Percentiles rank a stretch among this genome's conserved stretches.
Conservation (phyloP, 2,797 vertebrate species). For the Xiphophorus birchmanni region DNA sequence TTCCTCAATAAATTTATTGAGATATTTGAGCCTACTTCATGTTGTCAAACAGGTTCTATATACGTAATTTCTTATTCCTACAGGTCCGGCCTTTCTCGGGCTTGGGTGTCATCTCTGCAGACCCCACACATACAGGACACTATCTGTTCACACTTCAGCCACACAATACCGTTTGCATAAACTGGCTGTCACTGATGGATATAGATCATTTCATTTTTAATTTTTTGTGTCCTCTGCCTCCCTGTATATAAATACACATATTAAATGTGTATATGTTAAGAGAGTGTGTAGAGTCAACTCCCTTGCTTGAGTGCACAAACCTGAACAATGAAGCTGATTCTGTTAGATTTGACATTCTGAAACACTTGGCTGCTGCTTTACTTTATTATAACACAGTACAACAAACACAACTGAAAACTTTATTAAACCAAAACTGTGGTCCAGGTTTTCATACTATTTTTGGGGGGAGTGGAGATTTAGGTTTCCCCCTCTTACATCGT, state of each 20-base stretch:
- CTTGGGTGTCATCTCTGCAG: not conserved
- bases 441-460: slow-evolving; percentile 31
- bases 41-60: too few species aligned
- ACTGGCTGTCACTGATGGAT: not conserved
- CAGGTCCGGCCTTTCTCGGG: not conserved
- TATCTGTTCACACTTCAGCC: not conserved
- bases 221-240: not conserved
- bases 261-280: not conserved
- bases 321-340: not conserved
- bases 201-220: not conserved
- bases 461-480: too few species aligned
- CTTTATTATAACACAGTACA: not conserved
- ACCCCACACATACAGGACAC: not conserved
- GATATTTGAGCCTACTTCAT: too few species aligned
- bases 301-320: not conserved
- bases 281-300: not conserved
- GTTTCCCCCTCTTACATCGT: not conserved
- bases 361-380: not conserved
- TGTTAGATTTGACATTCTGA: not conserved
- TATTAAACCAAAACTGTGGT: slow-evolving; percentile 55
- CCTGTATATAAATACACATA: not conserved
- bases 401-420: slow-evolving; percentile 48
- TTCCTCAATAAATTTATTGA: too few species aligned
- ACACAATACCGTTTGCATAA: not conserved
- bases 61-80: not conserved